phyloP scores from a whole-genome alignment of 2,888 invertebrate species.

The Mesorhabditis sp. region DNA sequence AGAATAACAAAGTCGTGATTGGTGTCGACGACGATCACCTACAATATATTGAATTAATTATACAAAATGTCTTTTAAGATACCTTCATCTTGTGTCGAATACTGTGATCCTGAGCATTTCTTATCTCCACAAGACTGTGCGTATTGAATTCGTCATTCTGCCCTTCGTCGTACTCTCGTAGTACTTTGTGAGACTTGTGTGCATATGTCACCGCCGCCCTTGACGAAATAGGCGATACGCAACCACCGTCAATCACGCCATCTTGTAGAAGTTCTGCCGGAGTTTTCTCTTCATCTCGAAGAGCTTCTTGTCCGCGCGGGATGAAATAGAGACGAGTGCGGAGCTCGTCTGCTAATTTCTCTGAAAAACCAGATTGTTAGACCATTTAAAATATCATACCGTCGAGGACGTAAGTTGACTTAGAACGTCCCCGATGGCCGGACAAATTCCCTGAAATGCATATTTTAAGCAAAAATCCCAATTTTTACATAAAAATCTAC shows the following conservation, averaged over 20 bases:
- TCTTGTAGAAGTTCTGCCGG: slow-evolving; percentile 14
- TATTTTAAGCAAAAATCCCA: slow-evolving; percentile 15
- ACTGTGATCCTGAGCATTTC: slow-evolving; percentile 12
- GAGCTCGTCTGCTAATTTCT: slow-evolving; percentile 16
- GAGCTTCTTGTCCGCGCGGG: slow-evolving; percentile 18
- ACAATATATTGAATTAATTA: slow-evolving; percentile 19
- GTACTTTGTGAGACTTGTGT: slow-evolving; percentile 14
- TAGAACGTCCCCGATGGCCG: slow-evolving; percentile 6
- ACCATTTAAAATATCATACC: slow-evolving; percentile 15
- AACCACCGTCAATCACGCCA: slow-evolving; percentile 14
- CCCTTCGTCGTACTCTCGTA: slow-evolving; percentile 15
- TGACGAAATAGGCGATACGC: slow-evolving; percentile 15
- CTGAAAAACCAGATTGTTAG: slow-evolving; percentile 17
- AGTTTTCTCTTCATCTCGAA: slow-evolving; percentile 15
- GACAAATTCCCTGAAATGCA: slow-evolving; percentile 14
- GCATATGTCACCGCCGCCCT: slow-evolving; percentile 16
- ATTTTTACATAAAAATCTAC: slow-evolving; percentile 13
- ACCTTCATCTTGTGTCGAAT: slow-evolving; percentile 18
- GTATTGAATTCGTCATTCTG: slow-evolving; percentile 15
- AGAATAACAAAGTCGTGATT: slow-evolving; percentile 19
- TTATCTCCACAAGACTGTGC: slow-evolving; percentile 17
- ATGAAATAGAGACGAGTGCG: slow-evolving; percentile 15
- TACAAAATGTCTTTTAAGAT: slow-evolving; percentile 14
- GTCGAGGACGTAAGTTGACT: slow-evolving; percentile 14
- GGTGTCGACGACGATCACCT: slow-evolving; percentile 19